phyloP scores from a whole-genome alignment of 1,140 invertebrate species.

The Drosophila sp. region DNA sequence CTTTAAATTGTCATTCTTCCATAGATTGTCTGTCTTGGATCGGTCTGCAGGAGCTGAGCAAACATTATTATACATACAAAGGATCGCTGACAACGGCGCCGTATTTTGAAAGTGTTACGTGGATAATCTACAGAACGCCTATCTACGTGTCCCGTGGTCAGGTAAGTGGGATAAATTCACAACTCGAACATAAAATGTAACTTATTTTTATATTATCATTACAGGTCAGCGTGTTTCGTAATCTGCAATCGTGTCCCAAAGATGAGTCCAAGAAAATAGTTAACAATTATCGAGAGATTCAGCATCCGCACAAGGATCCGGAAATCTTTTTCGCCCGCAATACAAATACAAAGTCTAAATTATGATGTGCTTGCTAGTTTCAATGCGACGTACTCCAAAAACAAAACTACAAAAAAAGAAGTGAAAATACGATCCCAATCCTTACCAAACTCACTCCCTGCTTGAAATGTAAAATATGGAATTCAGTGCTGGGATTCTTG shows the following conservation, averaged over 20 bases:
- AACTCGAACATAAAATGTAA: neutral
- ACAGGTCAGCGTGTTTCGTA: constrained; percentile 82
- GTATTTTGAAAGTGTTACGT: constrained; percentile 89
- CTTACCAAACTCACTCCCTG: neutral
- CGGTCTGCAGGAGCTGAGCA: constrained; percentile 82
- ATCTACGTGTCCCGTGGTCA: constrained; percentile 89
- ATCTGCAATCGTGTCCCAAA: constrained; percentile 83
- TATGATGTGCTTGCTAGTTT: constrained; percentile 68
- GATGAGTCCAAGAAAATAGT: constrained; percentile 84
- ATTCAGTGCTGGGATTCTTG: constrained; percentile 38
- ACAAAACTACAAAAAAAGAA: neutral
- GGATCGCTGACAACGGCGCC: constrained; percentile 90
- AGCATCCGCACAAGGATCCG: constrained; percentile 78
- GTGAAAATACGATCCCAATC: too few relatives aligned
- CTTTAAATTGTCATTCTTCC: neutral
- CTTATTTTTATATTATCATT: neutral
- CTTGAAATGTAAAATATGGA: constrained; percentile 5
- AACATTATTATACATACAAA: constrained; percentile 85
- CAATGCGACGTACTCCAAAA: neutral
- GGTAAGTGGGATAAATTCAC: constrained; percentile 84
- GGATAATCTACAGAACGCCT: constrained; percentile 90
- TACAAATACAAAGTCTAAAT: constrained; percentile 83
- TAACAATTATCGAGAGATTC: constrained; percentile 84
- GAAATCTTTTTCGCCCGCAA: constrained; percentile 84
- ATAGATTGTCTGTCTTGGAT: constrained; percentile 84